A percentile compares a stretch with the other conserved stretches of the same genome.
Evolutionary conservation across 2,113 vertebrate species (phyloP).

Genomic region (Bagarius yarrelli): DNA sequence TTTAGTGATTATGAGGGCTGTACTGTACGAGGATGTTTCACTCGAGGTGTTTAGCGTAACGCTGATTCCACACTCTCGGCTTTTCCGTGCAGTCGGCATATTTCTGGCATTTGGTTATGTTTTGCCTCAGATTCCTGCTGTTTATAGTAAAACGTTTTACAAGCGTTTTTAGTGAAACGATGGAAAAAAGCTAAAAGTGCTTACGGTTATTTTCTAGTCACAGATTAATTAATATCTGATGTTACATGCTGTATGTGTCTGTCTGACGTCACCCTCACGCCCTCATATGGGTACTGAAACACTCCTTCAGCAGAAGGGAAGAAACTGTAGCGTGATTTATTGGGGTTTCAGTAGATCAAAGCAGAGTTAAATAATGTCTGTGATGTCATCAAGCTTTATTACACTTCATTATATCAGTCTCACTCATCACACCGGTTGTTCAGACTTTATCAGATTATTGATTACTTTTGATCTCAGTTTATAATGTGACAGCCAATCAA

Average conservation of each 20-base stretch:
- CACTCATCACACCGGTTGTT: neutral
- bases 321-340: conserved; percentile 45
- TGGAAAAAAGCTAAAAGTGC: neutral
- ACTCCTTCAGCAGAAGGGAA: conserved; percentile 32
- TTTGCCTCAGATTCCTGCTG: neutral
- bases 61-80: neutral
- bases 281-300: conserved; percentile 49
- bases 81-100: neutral
- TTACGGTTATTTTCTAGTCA: conserved; percentile 1
- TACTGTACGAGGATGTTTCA: neutral
- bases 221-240: neutral
- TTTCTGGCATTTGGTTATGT: neutral
- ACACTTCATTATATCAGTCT: conserved; percentile 12
- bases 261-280: conserved; percentile 57
- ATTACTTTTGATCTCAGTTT: neutral
- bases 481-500: neutral
- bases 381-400: neutral
- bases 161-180: neutral
- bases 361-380: conserved; percentile 13
- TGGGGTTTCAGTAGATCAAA: conserved; percentile 43
- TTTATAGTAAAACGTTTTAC: neutral
- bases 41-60: neutral
- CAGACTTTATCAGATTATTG: neutral
- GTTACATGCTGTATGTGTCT: conserved; percentile 41
- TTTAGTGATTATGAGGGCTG: no score